phyloP scores from a whole-genome alignment of 1,140 invertebrate species.

The Macrobrachium nipponense region DNA sequence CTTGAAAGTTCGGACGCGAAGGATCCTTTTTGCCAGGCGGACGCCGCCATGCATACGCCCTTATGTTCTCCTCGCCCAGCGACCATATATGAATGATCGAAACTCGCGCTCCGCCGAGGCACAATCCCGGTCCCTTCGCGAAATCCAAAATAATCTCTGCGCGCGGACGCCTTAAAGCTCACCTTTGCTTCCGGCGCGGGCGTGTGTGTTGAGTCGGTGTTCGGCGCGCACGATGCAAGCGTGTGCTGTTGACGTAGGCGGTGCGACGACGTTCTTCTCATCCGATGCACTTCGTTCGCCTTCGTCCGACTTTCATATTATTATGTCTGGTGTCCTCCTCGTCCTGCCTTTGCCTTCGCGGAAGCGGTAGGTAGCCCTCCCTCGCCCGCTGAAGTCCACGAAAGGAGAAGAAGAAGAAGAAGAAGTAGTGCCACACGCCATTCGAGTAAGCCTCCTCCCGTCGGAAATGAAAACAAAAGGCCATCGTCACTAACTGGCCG shows the following conservation, averaged over 20 bases:
- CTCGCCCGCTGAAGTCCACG: neutral
- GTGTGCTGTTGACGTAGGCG: conserved; percentile 37
- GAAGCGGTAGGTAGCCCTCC: neutral
- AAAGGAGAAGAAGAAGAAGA: no score
- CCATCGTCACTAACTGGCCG: neutral
- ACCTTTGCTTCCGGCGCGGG: conserved; percentile 11
- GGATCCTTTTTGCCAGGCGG: neutral
- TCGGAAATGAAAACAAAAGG: no score
- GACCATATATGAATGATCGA: conserved; percentile 50
- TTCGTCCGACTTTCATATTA: conserved; percentile 19
- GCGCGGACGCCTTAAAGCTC: neutral
- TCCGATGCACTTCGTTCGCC: conserved; percentile 44
- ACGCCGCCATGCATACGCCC: conserved; percentile 17
- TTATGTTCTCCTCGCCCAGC: conserved; percentile 26
- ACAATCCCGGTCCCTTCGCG: neutral
- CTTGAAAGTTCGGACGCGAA: neutral
- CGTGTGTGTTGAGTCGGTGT: neutral
- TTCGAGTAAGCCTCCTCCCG: no score
- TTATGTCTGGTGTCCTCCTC: neutral
- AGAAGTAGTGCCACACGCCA: no score
- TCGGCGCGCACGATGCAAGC: conserved; percentile 6
- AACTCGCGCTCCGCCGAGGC: neutral
- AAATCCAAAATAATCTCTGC: neutral
- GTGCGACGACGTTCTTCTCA: conserved; percentile 10
- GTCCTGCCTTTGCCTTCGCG: neutral